These are phyloP conservation scores for Oscheius sp. DNA, from an alignment of 1,140 invertebrate genomes.

Conservation along the genomic window DNA sequence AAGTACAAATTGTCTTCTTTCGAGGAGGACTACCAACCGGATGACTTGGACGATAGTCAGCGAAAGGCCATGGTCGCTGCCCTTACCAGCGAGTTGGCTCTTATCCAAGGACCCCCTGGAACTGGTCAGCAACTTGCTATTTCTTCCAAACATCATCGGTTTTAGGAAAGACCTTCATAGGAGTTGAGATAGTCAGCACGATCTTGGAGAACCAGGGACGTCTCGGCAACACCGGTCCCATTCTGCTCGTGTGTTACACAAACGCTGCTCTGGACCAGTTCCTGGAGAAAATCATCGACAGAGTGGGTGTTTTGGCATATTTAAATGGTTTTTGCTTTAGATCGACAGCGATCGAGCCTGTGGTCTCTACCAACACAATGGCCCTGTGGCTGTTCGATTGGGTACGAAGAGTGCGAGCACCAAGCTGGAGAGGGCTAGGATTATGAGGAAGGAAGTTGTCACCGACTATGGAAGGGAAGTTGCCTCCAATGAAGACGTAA, in stretches of 20 bases:
- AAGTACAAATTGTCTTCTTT: slow-evolving; percentile 12
- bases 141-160: slow-evolving; percentile 53
- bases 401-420: slow-evolving; percentile 13
- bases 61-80: slow-evolving; percentile 63
- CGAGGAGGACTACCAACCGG: slow-evolving; percentile 18
- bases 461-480: too few relatives aligned
- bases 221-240: slow-evolving; percentile 64
- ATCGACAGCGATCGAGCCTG: background rate
- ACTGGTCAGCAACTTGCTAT: slow-evolving; percentile 65
- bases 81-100: slow-evolving; percentile 64
- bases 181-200: slow-evolving; percentile 63
- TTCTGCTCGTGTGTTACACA: slow-evolving; percentile 78
- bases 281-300: slow-evolving; percentile 70
- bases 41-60: slow-evolving; percentile 63
- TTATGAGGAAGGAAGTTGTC: too few relatives aligned
- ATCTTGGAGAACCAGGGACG: slow-evolving; percentile 36
- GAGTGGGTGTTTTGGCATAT: too few relatives aligned
- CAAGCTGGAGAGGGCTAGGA: background rate
- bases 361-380: background rate
- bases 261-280: slow-evolving; percentile 87
- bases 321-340: slow-evolving; percentile 1
- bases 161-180: slow-evolving; percentile 77
- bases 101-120: slow-evolving; percentile 77
- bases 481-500: too few relatives aligned
- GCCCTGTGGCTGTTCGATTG: slow-evolving; percentile 12